A percentile compares a stretch with the other conserved stretches of the same genome.
Conservation (phyloP, 2,113 vertebrate species). For the Halichoerus grypus region DNA sequence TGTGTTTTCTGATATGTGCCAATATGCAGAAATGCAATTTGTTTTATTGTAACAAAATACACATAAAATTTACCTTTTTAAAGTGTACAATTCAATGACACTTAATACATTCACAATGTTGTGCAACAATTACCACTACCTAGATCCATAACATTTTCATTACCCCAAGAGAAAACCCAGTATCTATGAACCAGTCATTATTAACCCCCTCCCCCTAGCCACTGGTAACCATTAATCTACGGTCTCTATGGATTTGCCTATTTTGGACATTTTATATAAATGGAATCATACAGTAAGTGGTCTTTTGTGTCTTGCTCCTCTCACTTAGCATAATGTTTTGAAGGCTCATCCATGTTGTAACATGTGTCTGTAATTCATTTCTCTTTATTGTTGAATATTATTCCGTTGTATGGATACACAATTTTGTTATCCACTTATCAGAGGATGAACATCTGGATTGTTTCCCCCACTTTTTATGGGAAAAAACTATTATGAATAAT, state of each 20-base stretch:
- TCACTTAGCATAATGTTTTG: neutral
- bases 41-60: neutral
- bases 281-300: neutral
- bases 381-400: neutral
- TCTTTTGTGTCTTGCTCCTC: neutral
- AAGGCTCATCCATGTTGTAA: neutral
- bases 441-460: neutral
- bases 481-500: neutral
- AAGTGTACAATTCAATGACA: neutral
- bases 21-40: neutral
- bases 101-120: neutral
- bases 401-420: neutral
- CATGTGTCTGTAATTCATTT: neutral
- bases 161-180: neutral
- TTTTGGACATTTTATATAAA: neutral
- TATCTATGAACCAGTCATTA: neutral
- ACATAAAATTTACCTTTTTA: neutral
- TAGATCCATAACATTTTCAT: neutral
- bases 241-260: neutral
- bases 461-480: neutral
- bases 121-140: neutral
- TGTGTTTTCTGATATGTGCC: neutral
- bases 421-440: neutral
- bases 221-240: neutral
- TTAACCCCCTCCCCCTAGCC: neutral